Evolutionary conservation across 2,888 invertebrate genomes (phyloP), one percentile per base, ranked within the genome.

Genomic region (Heterodera filipjevi): DNA sequence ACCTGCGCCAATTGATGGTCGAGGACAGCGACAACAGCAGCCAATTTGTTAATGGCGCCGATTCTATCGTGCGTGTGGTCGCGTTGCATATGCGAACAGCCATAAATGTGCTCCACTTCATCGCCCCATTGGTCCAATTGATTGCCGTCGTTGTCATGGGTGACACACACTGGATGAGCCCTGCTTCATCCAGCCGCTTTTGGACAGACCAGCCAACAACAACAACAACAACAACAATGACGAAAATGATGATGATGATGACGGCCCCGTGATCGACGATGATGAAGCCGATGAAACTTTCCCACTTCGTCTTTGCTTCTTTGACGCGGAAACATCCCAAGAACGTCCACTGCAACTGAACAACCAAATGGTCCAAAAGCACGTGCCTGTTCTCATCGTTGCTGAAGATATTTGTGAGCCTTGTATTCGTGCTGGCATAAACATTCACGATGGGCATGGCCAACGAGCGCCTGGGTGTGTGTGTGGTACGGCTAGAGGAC

Each of bases 311-410:
- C 32, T 33, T 72, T 72, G 53, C 39, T 66, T 66, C 30, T 33
- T 33, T 19, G 72, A 72, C 22, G 72, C 72, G 5, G 72, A 72
- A 22, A 72, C 72, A 1, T 35, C 33, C 72, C 72, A 72, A 35
- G 72, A 72, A 16, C 2, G 3, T 12, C 33, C 35, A 10, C 16
- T 66, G 8, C 66, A 66, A 66, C 66, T 66, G 27, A 27, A 30
- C 5, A 66, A 27, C 32, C 8, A 66, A 16, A 30, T 66, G 8
- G 66, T 33, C 5, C 66, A 66, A 10, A 66, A 66, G 16, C 66
- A 66, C 19, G 66, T 66, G 10, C 66, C n/a, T 30, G 66, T 10
- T 66, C 3, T 33, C 27, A 32, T 72, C 16, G 14, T 53, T 72
- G 72, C 53, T 30, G 72, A 53, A 12, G 14, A 10, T 12, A 32